Evolutionary conservation across 2,797 vertebrate genomes (phyloP), one percentile per base, ranked within the genome.

Genomic region (Fistularia tabacaria): DNA sequence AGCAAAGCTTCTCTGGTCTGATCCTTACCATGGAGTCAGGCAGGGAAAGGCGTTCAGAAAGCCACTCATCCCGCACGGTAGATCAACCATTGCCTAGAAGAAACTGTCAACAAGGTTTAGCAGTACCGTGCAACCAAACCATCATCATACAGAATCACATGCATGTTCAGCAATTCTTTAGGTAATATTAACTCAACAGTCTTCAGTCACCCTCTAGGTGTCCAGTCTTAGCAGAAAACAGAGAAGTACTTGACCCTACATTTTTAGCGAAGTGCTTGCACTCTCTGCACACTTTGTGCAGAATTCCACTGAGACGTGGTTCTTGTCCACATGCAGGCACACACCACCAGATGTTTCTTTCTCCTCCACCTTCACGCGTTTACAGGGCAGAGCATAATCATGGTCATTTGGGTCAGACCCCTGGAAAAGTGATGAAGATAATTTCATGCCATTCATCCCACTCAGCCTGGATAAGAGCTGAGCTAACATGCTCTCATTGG

Each of bases 51-150:
- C 91, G 92, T 90, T 94, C 94, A 93, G 93, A 93, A 92, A 95
- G 92, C 93, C 93, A 91, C 86, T 92, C 94, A 93, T 90, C 92
- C 92, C 90, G 90, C 93, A 93, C 92, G 94, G 93, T 87, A 92
- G 92, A 93, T 89, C 94, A 95, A 95, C 90, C 93, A 80, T 70
- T 75, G 98, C 95, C 96, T 99, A 97, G 95, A 95, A 98, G 90
- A 98, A 99, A 98, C 96, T 98, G 93, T 94, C 94, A 94, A 97
- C 93, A 98, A 89, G 84, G 92, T 97, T 99, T 98, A 99, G 94
- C 95, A 98, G 95, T 95, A 95, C 96, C 88, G 91, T 92, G 93
- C 91, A 92, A 87, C 65, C 70, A 79, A 83, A 63, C 56, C 82
- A 85, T 57, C 59, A 83, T 62, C 8, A 84, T 56, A 83, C 49